Base-by-base conservation (phyloP, 2,797 vertebrate genomes). In the Coccyzus lansbergi region DNA sequence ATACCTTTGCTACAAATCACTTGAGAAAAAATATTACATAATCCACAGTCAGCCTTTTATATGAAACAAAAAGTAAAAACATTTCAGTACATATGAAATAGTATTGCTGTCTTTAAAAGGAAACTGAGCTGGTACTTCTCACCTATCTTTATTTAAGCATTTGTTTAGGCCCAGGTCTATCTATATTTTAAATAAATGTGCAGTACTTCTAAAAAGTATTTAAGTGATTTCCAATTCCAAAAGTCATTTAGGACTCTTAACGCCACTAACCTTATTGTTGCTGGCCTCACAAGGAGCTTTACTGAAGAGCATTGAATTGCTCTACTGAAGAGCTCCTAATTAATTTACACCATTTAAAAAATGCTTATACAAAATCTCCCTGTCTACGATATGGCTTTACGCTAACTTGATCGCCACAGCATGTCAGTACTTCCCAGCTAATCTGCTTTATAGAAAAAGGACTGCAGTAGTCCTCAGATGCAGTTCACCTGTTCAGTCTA, bases 201-300 rank as follows among this genome's bases (percentile, higher is more conserved):
- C 13, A 58, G 60, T n/a, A 28, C 38, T 86, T 94, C 63, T n/a
- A 2, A 28, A 69, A 81, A 46, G 22, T 34, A 58, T 65, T 21
- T 34, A 71, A 70, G 31, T 56, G 8, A 78, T 58, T 86, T 83
- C 24, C 31, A 64, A 75, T 91, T 94, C 40, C 56, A 79, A 67
- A 92, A 90, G 56, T 56, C 49, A 40, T 65, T 67, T 68, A 56
- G n/a, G 31, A 40, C 40, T 78, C 19, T 28, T 28, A 69, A 88
- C 48, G 83, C 70, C 36, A 40, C n/a, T 92, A 82, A 44, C 34
- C 40, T 86, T 79, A 72, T 26, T 91, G 68, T 82, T 90, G 63
- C 33, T 86, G 38, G 49, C 64, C 68, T 93, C 75, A 87, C 64
- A 93, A 76, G 79, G 38, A 87, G 49, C 49, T 91, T 91, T 71